Base-by-base conservation (phyloP, 2,888 invertebrate species). In the Trachelus stipa region DNA sequence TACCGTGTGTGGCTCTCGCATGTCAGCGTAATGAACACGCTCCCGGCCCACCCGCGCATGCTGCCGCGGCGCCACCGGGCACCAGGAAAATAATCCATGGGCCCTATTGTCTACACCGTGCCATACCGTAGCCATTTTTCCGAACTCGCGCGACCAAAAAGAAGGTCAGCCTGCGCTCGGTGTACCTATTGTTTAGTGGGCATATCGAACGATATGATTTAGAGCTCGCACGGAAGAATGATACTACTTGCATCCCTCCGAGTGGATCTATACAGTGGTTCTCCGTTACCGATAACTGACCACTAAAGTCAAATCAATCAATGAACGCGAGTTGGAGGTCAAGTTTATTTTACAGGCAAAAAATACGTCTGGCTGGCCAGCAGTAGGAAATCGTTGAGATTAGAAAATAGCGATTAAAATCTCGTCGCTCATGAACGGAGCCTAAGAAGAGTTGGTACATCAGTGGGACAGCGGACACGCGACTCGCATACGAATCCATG, bases 391-490 rank as follows among this genome's bases (percentile, higher is more conserved):
- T 56, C 9, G 23, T 56, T 56, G 9, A 23, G 23, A 56, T 56
- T 56, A 23, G 56, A 56, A 56, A 56, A 15, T 56, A 56, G 23
- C 56, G 40, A 56, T 56, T 23, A 9, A 56, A 56, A 6, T 56
- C 40, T 56, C 40, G 23, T 56, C 71, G 33, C 82, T 83, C 84
- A 85, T 83, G 83, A 83, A 79, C 81, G 79, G 40, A 69, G 80
- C 80, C 79, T 81, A 82, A 83, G 79, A 77, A 56, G 69, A 68
- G 80, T 79, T 83, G 81, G 71, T 33, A 73, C 76, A 73, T 78
- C 84, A 83, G 82, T 84, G 82, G 86, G 87, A 87, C 89, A 85
- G 81, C 80, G 87, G 89, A 88, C 89, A 89, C 88, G 89, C 89
- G 89, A 89, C 89, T 85, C 85, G 86, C 86, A 87, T 87, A 87